A percentile compares a stretch with the other conserved stretches of the same genome.
Conservation (phyloP, 2,888 invertebrate genomes). For the Reticulitermes lucifugus region DNA sequence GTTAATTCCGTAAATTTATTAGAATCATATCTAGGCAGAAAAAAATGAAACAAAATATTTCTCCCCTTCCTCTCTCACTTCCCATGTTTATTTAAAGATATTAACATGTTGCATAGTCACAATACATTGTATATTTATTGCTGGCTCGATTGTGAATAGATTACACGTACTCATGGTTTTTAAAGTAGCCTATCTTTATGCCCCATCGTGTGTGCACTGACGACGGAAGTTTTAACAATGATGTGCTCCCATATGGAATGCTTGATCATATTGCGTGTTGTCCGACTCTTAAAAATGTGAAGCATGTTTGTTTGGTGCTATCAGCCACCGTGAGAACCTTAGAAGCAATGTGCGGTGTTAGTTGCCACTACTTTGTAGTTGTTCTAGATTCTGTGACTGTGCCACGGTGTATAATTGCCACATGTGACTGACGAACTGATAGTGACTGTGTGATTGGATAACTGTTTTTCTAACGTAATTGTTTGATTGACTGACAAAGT, state of each 20-base stretch:
- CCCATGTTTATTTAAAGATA: slow-evolving; percentile 19
- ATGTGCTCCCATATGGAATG: background rate
- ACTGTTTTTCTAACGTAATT: too few species aligned
- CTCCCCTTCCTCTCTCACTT: background rate
- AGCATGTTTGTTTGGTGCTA: background rate
- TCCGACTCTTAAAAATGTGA: background rate
- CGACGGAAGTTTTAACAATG: slow-evolving; percentile 9
- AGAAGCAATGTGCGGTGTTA: too few species aligned
- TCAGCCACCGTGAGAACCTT: background rate
- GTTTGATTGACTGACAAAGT: too few species aligned
- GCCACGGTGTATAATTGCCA: too few species aligned
- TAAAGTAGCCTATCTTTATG: slow-evolving; percentile 9
- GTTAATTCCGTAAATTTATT: slow-evolving; percentile 47
- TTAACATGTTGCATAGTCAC: background rate
- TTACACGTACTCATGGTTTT: slow-evolving; percentile 12
- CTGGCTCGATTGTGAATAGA: slow-evolving; percentile 11
- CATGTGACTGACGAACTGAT: too few species aligned
- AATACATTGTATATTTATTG: slow-evolving; percentile 25
- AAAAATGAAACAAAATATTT: slow-evolving; percentile 12
- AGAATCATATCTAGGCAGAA: slow-evolving; percentile 20
- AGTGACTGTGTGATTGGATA: too few species aligned
- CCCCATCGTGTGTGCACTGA: background rate
- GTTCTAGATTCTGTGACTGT: too few species aligned
- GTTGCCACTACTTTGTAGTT: background rate
- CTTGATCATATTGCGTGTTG: slow-evolving; percentile 10